Percentiles rank a stretch among this genome's conserved stretches.
These are phyloP conservation scores for Synergus itoensis DNA, from an alignment of 2,888 invertebrate species.

Conservation along the genomic window DNA sequence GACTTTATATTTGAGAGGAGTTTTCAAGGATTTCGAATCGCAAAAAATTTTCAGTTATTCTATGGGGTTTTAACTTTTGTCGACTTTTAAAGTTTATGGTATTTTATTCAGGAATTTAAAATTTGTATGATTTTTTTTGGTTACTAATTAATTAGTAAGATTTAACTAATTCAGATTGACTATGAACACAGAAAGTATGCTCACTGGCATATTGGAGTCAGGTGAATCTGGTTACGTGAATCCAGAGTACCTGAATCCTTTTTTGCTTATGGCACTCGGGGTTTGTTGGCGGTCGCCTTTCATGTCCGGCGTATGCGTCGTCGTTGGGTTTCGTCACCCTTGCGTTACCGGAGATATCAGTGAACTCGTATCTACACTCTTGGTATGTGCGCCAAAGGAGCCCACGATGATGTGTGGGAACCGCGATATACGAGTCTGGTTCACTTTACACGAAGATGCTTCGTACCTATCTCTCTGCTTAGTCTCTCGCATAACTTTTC, in stretches of 20 bases:
- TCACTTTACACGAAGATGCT: constrained; percentile 30
- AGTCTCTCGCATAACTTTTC: background rate
- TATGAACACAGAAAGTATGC: background rate
- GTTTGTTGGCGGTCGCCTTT: constrained; percentile 51
- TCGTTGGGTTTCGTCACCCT: constrained; percentile 53
- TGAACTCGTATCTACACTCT: constrained; percentile 45
- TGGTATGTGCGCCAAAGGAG: constrained; percentile 33
- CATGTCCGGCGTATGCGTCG: constrained; percentile 46
- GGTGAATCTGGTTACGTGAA: constrained; percentile 15
- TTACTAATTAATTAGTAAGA: no score
- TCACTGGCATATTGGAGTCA: background rate
- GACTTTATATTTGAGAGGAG: no score
- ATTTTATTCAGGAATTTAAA: no score
- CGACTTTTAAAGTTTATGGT: no score
- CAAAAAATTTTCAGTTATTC: no score
- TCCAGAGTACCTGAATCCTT: constrained; percentile 4
- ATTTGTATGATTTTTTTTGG: no score
- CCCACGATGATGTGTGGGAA: constrained; percentile 32
- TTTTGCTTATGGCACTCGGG: background rate
- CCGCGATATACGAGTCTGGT: constrained; percentile 16
- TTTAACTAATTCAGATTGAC: no score
- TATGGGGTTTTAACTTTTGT: no score
- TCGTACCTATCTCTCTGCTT: background rate
- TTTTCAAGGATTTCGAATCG: no score
- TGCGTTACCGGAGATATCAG: constrained; percentile 47